Evolutionary conservation across 2,113 vertebrate species (phyloP).

Genomic region (Pontoporia blainvillei): DNA sequence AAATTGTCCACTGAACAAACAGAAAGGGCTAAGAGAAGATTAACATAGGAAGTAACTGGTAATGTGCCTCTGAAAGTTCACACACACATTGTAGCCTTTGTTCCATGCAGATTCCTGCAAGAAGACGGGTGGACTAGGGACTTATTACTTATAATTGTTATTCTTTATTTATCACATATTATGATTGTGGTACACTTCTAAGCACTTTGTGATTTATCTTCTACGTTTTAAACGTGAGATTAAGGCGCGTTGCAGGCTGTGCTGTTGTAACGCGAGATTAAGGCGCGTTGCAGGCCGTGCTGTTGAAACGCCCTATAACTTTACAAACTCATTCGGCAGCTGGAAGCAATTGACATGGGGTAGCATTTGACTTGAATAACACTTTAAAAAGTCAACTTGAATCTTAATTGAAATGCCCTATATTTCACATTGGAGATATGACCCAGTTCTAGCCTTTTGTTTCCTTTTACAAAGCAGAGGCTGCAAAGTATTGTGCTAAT

Average conservation of each 20-base stretch:
- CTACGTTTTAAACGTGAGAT: constrained; percentile 40
- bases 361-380: constrained; percentile 75
- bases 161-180: neutral
- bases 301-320: constrained; percentile 66
- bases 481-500: neutral
- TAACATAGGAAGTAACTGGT: neutral
- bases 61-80: neutral
- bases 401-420: constrained; percentile 70
- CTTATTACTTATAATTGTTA: neutral
- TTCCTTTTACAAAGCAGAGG: constrained; percentile 56
- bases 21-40: neutral
- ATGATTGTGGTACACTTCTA: neutral
- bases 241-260: neutral
- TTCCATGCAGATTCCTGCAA: neutral
- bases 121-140: neutral
- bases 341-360: constrained; percentile 81
- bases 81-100: neutral
- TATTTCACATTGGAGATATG: constrained; percentile 59
- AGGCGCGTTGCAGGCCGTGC: constrained; percentile 63
- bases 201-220: constrained; percentile 47
- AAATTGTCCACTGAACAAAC: neutral
- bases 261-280: constrained; percentile 36
- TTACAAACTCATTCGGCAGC: constrained; percentile 73
- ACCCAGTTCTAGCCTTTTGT: constrained; percentile 48
- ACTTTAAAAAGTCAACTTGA: constrained; percentile 73